Evolutionary conservation across 2,888 invertebrate species (phyloP).

Genomic region (Drosophila borealis): DNA sequence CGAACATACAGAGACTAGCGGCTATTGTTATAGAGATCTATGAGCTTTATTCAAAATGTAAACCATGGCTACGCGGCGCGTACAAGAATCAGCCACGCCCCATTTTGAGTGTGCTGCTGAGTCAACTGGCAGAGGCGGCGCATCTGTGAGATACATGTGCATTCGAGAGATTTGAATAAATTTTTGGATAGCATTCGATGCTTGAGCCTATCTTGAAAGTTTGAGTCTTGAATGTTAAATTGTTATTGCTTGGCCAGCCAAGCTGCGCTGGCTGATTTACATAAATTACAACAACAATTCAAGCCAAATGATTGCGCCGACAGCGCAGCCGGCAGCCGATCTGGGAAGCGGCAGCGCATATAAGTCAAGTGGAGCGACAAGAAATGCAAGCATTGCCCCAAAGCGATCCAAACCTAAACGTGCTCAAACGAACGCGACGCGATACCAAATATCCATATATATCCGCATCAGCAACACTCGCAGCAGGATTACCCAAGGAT

Average conservation of each 20-base stretch:
- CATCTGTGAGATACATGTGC: constrained; percentile 47
- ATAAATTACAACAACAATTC: constrained; percentile 64
- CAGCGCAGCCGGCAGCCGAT: constrained; percentile 45
- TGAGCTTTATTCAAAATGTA: constrained; percentile 39
- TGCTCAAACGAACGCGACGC: constrained; percentile 34
- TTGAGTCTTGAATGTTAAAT: constrained; percentile 22
- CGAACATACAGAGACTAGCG: constrained; percentile 2
- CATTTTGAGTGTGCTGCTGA: constrained; percentile 2
- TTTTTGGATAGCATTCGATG: constrained; percentile 66
- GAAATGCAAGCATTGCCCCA: constrained; percentile 76
- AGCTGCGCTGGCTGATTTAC: constrained; percentile 55
- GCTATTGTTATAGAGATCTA: constrained; percentile 29
- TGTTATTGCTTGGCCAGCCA: constrained; percentile 25
- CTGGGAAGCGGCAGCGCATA: constrained; percentile 68
- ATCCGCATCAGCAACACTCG: constrained; percentile 1
- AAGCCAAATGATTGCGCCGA: constrained; percentile 28
- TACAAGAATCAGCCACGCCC: constrained; percentile 52
- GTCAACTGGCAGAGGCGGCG: constrained; percentile 12
- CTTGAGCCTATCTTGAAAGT: constrained; percentile 30
- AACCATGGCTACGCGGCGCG: constrained; percentile 45
- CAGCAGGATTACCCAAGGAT: constrained; percentile 40
- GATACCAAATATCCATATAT: not conserved
- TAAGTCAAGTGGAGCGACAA: constrained; percentile 73
- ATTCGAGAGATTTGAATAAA: constrained; percentile 74
- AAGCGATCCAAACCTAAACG: constrained; percentile 64